Percentiles rank a stretch among this genome's conserved stretches.
These are phyloP conservation scores for Alcedo atthis DNA, from an alignment of 2,797 vertebrate species.

Conservation along the genomic window DNA sequence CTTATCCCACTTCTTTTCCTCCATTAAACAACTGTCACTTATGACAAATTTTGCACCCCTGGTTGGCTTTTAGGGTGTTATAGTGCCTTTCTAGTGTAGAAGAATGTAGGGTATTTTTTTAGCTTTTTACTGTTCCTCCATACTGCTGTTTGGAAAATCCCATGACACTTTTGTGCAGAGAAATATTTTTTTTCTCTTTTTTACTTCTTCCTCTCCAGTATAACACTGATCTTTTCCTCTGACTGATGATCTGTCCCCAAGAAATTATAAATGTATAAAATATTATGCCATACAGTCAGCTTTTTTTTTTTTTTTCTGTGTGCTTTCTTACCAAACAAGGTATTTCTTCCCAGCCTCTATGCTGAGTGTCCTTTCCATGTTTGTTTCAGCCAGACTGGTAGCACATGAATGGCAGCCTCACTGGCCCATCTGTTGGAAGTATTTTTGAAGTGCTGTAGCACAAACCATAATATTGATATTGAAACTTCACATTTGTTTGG, in stretches of 20 bases:
- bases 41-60: neutral
- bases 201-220: neutral
- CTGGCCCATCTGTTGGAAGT: slow-evolving; percentile 49
- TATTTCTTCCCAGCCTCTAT: neutral
- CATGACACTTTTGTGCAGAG: neutral
- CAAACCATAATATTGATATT: slow-evolving; percentile 39
- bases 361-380: neutral
- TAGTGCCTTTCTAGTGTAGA: neutral
- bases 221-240: neutral
- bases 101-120: neutral
- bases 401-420: slow-evolving; percentile 11
- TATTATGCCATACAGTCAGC: neutral
- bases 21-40: neutral
- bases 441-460: slow-evolving; percentile 31
- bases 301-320: neutral
- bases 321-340: neutral
- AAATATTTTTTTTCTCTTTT: neutral
- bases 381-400: neutral
- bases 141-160: neutral
- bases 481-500: neutral
- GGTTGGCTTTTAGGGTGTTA: neutral
- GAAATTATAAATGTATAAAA: neutral
- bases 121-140: neutral
- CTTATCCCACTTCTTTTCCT: neutral
- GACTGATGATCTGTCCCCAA: neutral